Percentiles rank a stretch among this genome's conserved stretches.
Evolutionary conservation across 2,113 vertebrate genomes (phyloP).

Genomic region (Entosphenus tridentatus): DNA sequence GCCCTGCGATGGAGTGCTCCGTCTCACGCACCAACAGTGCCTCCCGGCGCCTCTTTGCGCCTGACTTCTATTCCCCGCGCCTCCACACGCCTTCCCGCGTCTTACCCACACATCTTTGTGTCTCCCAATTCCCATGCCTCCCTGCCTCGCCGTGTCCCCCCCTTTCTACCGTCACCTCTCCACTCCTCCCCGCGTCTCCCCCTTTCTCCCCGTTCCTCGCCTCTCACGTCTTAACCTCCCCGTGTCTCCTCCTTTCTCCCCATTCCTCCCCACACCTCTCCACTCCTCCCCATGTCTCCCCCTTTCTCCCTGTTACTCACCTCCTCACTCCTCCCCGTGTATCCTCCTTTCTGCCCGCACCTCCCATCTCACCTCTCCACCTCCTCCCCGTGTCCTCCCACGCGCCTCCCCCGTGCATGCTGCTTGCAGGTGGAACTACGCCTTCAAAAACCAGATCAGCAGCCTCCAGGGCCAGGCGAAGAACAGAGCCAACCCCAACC

Average conservation of each 20-base stretch:
- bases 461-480: constrained; percentile 96
- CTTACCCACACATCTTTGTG: background rate
- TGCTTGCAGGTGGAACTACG: constrained; percentile 86
- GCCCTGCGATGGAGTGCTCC: too few relatives aligned
- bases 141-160: background rate
- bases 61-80: background rate
- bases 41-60: too few relatives aligned
- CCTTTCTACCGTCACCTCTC: background rate
- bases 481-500: constrained; percentile 92
- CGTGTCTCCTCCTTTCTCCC: too few relatives aligned
- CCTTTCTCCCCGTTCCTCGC: background rate
- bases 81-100: background rate
- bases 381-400: background rate
- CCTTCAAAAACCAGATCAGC: constrained; percentile 99
- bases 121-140: background rate
- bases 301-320: background rate
- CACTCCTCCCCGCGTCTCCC: background rate
- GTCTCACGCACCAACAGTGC: too few relatives aligned
- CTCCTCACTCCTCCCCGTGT: background rate
- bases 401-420: background rate
- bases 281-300: background rate
- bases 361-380: background rate
- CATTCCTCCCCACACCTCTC: background rate
- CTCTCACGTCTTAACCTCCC: too few relatives aligned
- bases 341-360: too few relatives aligned